Percentiles rank a stretch among this genome's conserved stretches.
These are phyloP conservation scores for Rhinogobius similis DNA, from an alignment of 2,113 vertebrate genomes.

Conservation along the genomic window DNA sequence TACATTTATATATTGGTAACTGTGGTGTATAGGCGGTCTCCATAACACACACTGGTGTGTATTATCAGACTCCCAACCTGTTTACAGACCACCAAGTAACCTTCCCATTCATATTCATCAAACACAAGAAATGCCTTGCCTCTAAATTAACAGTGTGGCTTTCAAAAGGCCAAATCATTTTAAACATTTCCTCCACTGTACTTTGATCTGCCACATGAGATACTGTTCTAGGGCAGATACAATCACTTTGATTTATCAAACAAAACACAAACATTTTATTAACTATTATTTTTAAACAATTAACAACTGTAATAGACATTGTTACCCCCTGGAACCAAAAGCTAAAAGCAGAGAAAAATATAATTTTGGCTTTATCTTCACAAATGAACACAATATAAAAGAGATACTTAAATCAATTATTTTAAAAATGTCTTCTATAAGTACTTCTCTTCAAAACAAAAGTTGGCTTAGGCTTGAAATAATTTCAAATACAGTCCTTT, in stretches of 20 bases:
- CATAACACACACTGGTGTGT: conserved; percentile 67
- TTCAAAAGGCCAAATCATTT: conserved; percentile 79
- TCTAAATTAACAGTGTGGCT: conserved; percentile 76
- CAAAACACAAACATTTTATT: conserved; percentile 15
- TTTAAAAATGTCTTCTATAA: not conserved
- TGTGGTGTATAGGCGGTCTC: conserved; percentile 63
- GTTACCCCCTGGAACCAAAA: not conserved
- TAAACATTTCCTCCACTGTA: conserved; percentile 69
- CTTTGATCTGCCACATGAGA: conserved; percentile 76
- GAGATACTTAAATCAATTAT: too few species aligned
- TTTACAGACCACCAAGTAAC: conserved; percentile 71
- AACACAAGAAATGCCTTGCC: conserved; percentile 69
- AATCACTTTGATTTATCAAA: conserved; percentile 71
- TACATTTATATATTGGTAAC: conserved; percentile 80
- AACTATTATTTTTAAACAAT: too few species aligned
- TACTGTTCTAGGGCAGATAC: conserved; percentile 58
- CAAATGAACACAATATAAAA: not conserved
- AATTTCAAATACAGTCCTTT: conserved; percentile 11
- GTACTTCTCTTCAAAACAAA: too few species aligned
- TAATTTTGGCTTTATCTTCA: not conserved
- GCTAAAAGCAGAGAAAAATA: not conserved
- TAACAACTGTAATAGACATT: not conserved
- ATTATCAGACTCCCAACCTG: conserved; percentile 74
- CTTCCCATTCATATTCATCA: conserved; percentile 70
- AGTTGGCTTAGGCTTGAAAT: too few species aligned